Percentiles rank a stretch among this genome's conserved stretches.
phyloP scores from a whole-genome alignment of 92 coral and sea anemone species.

The Zoanthus gigantus region DNA sequence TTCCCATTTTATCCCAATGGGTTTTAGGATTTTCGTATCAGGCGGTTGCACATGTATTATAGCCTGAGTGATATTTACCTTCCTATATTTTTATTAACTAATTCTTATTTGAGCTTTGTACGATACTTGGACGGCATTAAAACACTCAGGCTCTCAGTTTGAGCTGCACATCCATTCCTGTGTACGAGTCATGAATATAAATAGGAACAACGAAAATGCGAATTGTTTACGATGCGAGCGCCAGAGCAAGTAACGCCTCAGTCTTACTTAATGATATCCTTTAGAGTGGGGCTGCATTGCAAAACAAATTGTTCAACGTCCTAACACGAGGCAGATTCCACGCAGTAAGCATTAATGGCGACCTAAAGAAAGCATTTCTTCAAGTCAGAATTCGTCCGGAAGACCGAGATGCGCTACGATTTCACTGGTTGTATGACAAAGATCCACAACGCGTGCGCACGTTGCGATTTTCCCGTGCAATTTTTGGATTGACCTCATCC shows the following conservation, averaged over 20 bases:
- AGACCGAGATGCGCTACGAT: conserved; percentile 53
- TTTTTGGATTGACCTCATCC: conserved; percentile 22
- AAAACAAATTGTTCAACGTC: conserved; percentile 70
- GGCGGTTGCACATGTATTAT: too few relatives aligned
- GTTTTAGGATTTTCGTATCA: too few relatives aligned
- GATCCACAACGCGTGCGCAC: conserved; percentile 64
- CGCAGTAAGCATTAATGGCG: conserved; percentile 64
- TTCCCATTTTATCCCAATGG: too few relatives aligned
- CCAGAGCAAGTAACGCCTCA: conserved; percentile 56
- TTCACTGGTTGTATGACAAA: conserved; percentile 68
- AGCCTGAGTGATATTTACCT: too few relatives aligned
- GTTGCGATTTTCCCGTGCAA: conserved; percentile 45
- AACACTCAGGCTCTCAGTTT: too few relatives aligned
- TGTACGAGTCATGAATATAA: too few relatives aligned
- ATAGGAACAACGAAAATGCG: conserved; percentile 59
- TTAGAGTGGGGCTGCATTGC: conserved; percentile 69
- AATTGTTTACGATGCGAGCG: conserved; percentile 68
- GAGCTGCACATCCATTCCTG: too few relatives aligned
- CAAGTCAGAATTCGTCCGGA: conserved; percentile 46
- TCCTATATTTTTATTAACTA: too few relatives aligned
- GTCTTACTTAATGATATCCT: conserved; percentile 68
- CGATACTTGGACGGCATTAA: too few relatives aligned
- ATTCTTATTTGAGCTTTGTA: too few relatives aligned
- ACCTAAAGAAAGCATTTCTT: conserved; percentile 66
- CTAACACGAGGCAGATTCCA: conserved; percentile 67